phyloP scores from a whole-genome alignment of 37 sponge, comb jelly and placozoan genomes.

The Agelas oroides region DNA sequence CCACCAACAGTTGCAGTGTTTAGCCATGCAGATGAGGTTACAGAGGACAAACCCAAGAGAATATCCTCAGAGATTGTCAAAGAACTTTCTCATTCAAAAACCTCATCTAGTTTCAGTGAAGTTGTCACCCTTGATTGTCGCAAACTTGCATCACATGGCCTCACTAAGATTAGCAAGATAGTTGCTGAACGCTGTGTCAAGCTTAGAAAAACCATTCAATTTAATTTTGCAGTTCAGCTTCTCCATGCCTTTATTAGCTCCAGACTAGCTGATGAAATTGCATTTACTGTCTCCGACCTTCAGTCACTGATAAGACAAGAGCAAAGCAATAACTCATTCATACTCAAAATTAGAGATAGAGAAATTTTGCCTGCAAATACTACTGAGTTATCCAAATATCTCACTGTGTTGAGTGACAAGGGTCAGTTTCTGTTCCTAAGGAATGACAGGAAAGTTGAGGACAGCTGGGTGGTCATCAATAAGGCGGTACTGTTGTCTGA shows the following conservation, averaged over 20 bases:
- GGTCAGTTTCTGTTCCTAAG: slow-evolving; percentile 8
- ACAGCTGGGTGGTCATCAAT: slow-evolving; percentile 14
- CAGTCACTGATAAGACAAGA: background rate
- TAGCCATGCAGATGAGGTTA: background rate
- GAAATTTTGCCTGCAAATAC: background rate
- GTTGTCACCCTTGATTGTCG: background rate
- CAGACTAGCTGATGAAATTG: background rate
- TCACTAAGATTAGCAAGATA: background rate
- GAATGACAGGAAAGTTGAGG: background rate
- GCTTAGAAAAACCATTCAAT: background rate
- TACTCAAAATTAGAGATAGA: background rate
- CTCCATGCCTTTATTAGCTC: slow-evolving; percentile 4
- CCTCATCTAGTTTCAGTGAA: background rate
- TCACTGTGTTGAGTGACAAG: background rate
- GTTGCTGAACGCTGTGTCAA: background rate
- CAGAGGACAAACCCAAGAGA: background rate
- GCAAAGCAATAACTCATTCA: background rate
- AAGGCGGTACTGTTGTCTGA: background rate
- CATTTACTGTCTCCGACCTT: background rate
- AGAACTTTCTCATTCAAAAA: background rate
- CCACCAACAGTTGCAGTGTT: background rate
- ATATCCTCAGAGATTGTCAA: background rate
- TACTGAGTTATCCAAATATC: background rate
- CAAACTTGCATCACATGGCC: background rate
- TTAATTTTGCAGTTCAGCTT: background rate